A percentile compares a stretch with the other conserved stretches of the same genome.
These are phyloP conservation scores for Drymonia ruficornis DNA, from an alignment of 2,888 invertebrate species.

Conservation along the genomic window DNA sequence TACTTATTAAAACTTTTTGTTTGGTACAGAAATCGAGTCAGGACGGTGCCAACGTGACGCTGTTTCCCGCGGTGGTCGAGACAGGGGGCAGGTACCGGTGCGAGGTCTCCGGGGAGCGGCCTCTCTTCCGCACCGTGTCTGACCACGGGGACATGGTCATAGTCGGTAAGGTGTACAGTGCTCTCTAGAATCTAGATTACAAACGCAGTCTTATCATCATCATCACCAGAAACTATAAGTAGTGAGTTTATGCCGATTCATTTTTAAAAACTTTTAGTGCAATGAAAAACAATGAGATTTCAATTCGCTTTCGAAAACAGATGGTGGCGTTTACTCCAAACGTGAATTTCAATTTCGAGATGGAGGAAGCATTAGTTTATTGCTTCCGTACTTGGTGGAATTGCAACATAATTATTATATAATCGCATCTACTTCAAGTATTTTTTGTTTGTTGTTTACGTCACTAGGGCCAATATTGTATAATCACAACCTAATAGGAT, in stretches of 20 bases:
- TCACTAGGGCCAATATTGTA: neutral
- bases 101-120: slow-evolving; percentile 91
- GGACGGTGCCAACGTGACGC: slow-evolving; percentile 86
- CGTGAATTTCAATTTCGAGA: slow-evolving; percentile 49
- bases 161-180: slow-evolving; percentile 84
- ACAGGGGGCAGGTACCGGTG: slow-evolving; percentile 91
- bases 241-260: too few relatives aligned
- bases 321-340: slow-evolving; percentile 41
- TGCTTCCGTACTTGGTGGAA: slow-evolving; percentile 38
- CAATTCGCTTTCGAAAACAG: slow-evolving; percentile 13
- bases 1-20: slow-evolving; percentile 24
- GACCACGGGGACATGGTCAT: slow-evolving; percentile 90
- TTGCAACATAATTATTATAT: slow-evolving; percentile 42
- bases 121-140: slow-evolving; percentile 90
- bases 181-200: too few relatives aligned
- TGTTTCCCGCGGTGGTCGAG: slow-evolving; percentile 88
- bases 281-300: neutral
- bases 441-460: neutral
- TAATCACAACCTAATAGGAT: neutral
- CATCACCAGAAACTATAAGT: too few relatives aligned
- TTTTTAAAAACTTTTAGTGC: neutral
- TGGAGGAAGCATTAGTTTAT: slow-evolving; percentile 49
- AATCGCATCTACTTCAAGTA: slow-evolving; percentile 15
- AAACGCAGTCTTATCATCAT: too few relatives aligned
- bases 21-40: slow-evolving; percentile 85